Conservation (phyloP, 1,140 invertebrate genomes). For the Lamellibrachia luymesi region DNA sequence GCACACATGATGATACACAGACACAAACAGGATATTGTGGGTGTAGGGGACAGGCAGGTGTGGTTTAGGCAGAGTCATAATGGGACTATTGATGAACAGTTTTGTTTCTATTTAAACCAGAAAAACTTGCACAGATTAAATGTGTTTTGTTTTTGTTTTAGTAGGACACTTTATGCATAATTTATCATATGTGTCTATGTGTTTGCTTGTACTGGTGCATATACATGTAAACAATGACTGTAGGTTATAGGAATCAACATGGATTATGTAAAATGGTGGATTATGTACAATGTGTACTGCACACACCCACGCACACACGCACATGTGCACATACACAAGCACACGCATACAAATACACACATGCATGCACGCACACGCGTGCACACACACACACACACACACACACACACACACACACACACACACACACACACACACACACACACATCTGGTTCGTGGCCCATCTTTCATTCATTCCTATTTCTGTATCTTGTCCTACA, state of each 20-base stretch:
- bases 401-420: background rate
- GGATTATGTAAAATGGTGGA: too few species aligned
- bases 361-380: background rate
- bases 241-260: too few species aligned
- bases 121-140: too few species aligned
- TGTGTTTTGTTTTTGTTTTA: too few species aligned
- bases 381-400: background rate
- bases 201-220: too few species aligned
- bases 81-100: background rate
- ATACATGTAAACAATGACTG: too few species aligned
- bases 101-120: too few species aligned
- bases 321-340: background rate
- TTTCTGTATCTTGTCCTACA: background rate
- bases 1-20: too few species aligned
- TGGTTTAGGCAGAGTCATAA: background rate
- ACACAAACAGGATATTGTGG: background rate
- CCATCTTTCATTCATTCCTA: background rate
- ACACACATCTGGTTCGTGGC: background rate
- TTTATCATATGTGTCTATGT: too few species aligned
- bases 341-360: too few species aligned
- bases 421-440: background rate
- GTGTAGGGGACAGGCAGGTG: background rate
- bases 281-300: too few species aligned
- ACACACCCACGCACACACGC: background rate
- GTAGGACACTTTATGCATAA: too few species aligned